A percentile compares a stretch with the other conserved stretches of the same genome.
Evolutionary conservation across 2,888 invertebrate species (phyloP).

Genomic region (Eupithecia dodoneata): DNA sequence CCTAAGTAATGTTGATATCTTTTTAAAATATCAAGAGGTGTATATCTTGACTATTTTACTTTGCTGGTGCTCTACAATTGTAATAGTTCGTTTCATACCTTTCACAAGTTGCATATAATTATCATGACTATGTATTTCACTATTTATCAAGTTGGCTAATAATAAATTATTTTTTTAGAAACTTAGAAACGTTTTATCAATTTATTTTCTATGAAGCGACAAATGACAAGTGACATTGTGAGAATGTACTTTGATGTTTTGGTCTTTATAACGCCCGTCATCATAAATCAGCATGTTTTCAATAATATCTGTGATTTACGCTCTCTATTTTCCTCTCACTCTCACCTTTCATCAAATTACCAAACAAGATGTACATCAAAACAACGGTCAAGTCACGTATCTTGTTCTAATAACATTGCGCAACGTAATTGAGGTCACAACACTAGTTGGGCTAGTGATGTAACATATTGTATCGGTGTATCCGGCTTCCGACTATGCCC

Average conservation of each 20-base stretch:
- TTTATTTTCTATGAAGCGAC: not conserved
- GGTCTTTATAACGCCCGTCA: conserved; percentile 17
- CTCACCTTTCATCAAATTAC: conserved; percentile 41
- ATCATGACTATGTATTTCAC: not conserved
- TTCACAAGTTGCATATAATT: not conserved
- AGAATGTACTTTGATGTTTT: not conserved
- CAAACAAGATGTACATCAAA: conserved; percentile 43
- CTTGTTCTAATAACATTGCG: conserved; percentile 43
- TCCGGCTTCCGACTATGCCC: conserved; percentile 45
- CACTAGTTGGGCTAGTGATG: conserved; percentile 38
- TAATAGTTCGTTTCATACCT: not conserved
- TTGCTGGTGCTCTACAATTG: not conserved
- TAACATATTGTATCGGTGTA: conserved; percentile 40
- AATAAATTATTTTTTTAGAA: not conserved
- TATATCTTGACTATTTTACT: not conserved
- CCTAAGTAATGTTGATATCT: not conserved
- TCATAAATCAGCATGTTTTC: conserved; percentile 28
- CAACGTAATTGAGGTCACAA: conserved; percentile 41
- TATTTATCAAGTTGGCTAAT: not conserved
- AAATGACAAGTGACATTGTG: not conserved
- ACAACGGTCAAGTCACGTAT: conserved; percentile 44
- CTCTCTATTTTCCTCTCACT: conserved; percentile 37
- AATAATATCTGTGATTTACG: conserved; percentile 24
- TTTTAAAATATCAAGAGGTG: not conserved
- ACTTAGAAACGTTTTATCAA: not conserved